Evolutionary conservation across 2,113 vertebrate species (phyloP).

Genomic region (Carettochelys insculpta): DNA sequence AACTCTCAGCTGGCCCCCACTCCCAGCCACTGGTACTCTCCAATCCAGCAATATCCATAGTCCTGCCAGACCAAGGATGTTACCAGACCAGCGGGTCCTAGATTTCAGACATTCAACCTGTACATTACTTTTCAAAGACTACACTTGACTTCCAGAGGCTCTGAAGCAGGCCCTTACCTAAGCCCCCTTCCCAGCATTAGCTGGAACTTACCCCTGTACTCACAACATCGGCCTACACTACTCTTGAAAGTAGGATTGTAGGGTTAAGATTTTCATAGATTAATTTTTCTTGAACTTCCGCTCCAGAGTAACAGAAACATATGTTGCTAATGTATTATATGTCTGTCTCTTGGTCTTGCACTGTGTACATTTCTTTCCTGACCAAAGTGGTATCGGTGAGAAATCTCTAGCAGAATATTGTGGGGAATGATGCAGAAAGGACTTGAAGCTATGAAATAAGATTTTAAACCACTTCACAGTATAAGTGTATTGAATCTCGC

Average conservation of each 20-base stretch:
- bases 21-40: too few species aligned
- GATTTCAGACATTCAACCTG: too few species aligned
- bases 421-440: neutral
- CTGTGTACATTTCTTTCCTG: neutral
- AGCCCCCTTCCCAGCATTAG: neutral
- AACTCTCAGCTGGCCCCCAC: too few species aligned
- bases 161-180: neutral
- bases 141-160: neutral
- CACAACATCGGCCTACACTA: neutral
- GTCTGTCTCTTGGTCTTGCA: neutral
- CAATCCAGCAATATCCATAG: too few species aligned
- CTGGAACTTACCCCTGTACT: neutral
- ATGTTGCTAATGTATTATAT: neutral
- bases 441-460: neutral
- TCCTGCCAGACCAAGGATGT: too few species aligned
- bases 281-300: neutral
- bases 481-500: neutral
- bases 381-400: neutral
- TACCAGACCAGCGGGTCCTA: too few species aligned
- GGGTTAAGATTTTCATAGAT: neutral
- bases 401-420: neutral
- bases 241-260: neutral
- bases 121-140: neutral
- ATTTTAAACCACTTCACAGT: neutral
- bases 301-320: neutral